Evolutionary conservation across 1,140 invertebrate genomes (phyloP).

Genomic region (Drosophila subobscura): DNA sequence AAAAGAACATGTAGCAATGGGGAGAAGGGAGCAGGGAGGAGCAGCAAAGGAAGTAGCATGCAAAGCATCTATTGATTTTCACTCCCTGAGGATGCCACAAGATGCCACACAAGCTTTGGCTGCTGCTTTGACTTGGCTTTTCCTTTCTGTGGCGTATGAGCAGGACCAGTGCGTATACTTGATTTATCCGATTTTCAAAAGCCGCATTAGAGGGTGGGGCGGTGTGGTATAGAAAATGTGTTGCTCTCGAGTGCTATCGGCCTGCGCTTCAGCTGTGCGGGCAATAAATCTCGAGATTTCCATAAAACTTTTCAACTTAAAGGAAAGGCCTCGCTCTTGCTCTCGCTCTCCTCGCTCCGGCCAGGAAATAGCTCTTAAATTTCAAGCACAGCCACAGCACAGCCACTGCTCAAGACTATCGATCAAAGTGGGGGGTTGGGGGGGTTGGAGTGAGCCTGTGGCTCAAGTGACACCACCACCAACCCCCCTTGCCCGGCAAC

Average conservation of each 20-base stretch:
- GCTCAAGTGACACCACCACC: neutral
- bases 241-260: constrained; percentile 2
- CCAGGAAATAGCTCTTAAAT: constrained; percentile 33
- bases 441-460: neutral
- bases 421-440: constrained; percentile 45
- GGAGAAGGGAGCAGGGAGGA: constrained; percentile 33
- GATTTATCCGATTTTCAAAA: constrained; percentile 28
- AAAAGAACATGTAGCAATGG: constrained; percentile 28
- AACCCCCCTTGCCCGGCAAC: constrained; percentile 25
- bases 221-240: too few relatives aligned
- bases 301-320: constrained; percentile 24
- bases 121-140: constrained; percentile 17
- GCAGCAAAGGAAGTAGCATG: constrained; percentile 32
- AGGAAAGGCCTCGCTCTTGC: constrained; percentile 22
- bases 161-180: constrained; percentile 50
- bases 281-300: constrained; percentile 31
- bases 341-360: constrained; percentile 1
- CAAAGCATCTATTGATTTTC: constrained; percentile 71
- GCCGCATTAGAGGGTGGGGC: too few relatives aligned
- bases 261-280: constrained; percentile 6
- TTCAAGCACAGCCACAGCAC: constrained; percentile 20
- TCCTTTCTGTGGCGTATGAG: constrained; percentile 54
- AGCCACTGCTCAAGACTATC: constrained; percentile 31
- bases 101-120: constrained; percentile 40
- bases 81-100: constrained; percentile 28